phyloP scores from a whole-genome alignment of 2,797 vertebrate genomes.

The Octomys mimax region DNA sequence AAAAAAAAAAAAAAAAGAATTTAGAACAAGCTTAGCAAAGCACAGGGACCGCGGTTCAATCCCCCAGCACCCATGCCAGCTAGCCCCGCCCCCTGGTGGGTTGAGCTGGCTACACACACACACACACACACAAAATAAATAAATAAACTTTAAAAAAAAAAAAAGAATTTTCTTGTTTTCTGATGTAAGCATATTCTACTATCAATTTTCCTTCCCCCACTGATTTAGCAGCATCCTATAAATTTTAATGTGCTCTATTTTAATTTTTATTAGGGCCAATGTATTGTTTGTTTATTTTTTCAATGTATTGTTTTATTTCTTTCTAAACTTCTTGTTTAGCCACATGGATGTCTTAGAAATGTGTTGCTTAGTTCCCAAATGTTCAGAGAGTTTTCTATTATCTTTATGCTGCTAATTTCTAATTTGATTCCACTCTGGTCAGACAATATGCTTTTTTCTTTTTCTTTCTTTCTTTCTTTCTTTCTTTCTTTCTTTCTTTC shows the following conservation, averaged over 20 bases:
- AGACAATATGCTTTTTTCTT: not conserved
- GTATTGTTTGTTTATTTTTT: not conserved
- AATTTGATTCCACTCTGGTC: not conserved
- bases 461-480: not conserved
- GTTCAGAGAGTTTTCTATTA: not conserved
- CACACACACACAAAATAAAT: no score
- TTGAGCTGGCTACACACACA: no score
- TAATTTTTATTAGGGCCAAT: not conserved
- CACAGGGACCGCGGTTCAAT: no score
- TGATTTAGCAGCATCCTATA: not conserved
- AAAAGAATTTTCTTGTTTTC: not conserved
- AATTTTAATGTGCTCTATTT: not conserved
- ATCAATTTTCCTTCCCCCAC: not conserved
- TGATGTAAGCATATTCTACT: not conserved
- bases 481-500: not conserved
- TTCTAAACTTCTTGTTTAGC: not conserved
- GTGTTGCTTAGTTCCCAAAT: not conserved
- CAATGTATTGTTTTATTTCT: not conserved
- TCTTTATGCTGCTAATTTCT: not conserved
- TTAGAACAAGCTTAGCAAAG: no score
- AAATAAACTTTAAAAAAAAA: accelerated
- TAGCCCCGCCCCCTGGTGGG: no score
- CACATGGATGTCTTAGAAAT: not conserved
- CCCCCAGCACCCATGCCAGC: no score
- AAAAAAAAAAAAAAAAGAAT: no score